phyloP scores from a whole-genome alignment of 2,797 vertebrate genomes.

The Glossophaga mutica region DNA sequence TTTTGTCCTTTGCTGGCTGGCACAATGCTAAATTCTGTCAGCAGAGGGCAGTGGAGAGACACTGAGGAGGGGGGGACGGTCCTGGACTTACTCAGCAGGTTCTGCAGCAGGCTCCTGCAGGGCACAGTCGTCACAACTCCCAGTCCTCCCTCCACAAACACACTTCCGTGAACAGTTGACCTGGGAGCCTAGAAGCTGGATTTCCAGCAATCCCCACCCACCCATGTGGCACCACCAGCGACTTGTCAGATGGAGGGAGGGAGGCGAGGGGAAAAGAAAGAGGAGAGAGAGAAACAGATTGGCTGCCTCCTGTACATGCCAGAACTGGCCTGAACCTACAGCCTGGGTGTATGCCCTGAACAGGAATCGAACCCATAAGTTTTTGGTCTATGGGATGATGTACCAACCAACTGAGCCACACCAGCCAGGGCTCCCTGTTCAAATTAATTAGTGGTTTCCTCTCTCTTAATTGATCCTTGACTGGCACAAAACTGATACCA shows the following conservation, averaged over 20 bases:
- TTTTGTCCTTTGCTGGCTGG: not conserved
- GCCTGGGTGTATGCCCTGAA: too few relatives aligned
- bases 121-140: not conserved
- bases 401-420: too few relatives aligned
- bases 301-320: too few relatives aligned
- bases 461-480: not conserved
- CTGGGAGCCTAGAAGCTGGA: not conserved
- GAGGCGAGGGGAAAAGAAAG: too few relatives aligned
- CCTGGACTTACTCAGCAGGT: too few relatives aligned
- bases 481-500: not conserved
- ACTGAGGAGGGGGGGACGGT: not conserved
- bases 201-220: not conserved
- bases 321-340: too few relatives aligned
- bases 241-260: not conserved
- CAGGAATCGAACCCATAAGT: too few relatives aligned
- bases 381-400: too few relatives aligned
- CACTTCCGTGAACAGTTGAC: not conserved
- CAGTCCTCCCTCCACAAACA: not conserved
- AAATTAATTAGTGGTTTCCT: not conserved
- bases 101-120: not conserved
- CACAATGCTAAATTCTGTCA: not conserved
- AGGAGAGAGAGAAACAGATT: too few relatives aligned
- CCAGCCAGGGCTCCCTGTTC: not conserved
- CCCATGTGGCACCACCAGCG: too few relatives aligned
- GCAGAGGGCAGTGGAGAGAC: not conserved